phyloP scores from a whole-genome alignment of 2,113 vertebrate genomes.

The Ammodytes dubius region DNA sequence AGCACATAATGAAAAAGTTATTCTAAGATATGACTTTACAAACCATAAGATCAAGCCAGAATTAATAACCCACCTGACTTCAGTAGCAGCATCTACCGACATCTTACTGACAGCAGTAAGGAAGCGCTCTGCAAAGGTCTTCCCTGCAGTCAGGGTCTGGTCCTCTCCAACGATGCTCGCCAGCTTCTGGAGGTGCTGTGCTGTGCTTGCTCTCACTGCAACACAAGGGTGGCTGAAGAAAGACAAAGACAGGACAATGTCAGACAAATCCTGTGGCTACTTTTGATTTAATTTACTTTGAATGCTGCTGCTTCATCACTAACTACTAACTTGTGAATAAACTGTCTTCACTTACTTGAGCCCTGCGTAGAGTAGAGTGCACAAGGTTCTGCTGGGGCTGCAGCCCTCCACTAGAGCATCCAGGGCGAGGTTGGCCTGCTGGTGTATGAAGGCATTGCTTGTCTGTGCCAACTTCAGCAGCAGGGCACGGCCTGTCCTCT shows the following conservation, averaged over 20 bases:
- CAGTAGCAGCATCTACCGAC: background rate
- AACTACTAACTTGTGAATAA: background rate
- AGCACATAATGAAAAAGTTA: no score
- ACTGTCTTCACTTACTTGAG: background rate
- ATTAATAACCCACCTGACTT: constrained; percentile 15
- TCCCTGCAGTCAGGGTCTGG: background rate
- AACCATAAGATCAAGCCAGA: background rate
- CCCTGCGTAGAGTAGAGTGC: background rate
- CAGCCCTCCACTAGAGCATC: background rate
- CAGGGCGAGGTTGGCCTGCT: no score
- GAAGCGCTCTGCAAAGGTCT: background rate
- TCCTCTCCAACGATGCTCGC: background rate
- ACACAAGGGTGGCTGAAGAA: background rate
- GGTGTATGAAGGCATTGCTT: no score
- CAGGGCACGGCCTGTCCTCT: no score
- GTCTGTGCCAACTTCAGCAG: no score
- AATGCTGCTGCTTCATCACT: background rate
- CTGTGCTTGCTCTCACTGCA: background rate
- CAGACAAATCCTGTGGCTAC: background rate
- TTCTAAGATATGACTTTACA: no score
- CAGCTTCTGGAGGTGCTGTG: background rate
- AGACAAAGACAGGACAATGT: background rate
- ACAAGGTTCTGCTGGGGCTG: background rate
- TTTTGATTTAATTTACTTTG: background rate
- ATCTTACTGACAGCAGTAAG: background rate